phyloP scores from a whole-genome alignment of 2,113 vertebrate genomes.

The Lichenostomus cassidix region DNA sequence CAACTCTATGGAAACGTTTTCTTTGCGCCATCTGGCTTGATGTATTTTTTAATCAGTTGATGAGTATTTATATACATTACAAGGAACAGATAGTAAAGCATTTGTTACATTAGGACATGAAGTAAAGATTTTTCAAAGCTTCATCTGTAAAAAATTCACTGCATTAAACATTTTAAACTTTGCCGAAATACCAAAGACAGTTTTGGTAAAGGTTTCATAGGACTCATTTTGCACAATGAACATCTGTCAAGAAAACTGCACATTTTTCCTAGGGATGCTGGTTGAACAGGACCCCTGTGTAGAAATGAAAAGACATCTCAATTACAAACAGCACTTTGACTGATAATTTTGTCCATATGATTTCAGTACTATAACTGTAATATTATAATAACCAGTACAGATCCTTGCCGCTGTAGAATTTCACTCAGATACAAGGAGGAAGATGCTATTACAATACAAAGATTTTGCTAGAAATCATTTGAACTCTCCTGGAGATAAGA shows the following conservation, averaged over 20 bases:
- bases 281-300: background rate
- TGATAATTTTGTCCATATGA: background rate
- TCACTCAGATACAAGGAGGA: background rate
- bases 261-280: background rate
- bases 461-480: background rate
- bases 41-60: slow-evolving; percentile 29
- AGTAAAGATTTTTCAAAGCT: background rate
- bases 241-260: background rate
- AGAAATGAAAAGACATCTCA: background rate
- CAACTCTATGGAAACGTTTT: background rate
- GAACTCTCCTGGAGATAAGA: background rate
- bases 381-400: background rate
- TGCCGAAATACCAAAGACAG: background rate
- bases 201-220: background rate
- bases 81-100: background rate
- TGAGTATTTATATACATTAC: slow-evolving; percentile 5
- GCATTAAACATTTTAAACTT: background rate
- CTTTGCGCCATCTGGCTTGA: slow-evolving; percentile 17
- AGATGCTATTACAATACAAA: background rate
- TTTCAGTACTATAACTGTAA: background rate
- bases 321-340: background rate
- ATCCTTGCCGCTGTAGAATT: background rate
- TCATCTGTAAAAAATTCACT: background rate
- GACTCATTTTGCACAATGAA: background rate
- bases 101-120: background rate